phyloP scores from a whole-genome alignment of 2,113 vertebrate species.

The Menidia beryllina region DNA sequence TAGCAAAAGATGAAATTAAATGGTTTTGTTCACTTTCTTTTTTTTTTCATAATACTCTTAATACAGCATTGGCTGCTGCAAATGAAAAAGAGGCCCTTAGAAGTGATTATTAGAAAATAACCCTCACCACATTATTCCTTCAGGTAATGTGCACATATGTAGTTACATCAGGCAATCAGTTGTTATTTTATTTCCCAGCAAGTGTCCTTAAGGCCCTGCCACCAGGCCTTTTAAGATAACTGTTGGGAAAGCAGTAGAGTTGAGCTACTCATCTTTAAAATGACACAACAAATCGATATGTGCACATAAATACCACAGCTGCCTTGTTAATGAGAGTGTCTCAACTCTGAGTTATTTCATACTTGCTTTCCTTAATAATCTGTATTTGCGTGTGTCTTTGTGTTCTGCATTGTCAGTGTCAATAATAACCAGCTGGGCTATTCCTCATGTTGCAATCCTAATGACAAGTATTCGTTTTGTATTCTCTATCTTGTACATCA shows the following conservation, averaged over 20 bases:
- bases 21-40: background rate
- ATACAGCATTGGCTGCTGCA: too few relatives aligned
- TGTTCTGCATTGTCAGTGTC: background rate
- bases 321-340: constrained; percentile 11
- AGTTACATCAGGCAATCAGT: constrained; percentile 7
- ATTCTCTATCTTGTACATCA: too few relatives aligned
- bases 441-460: too few relatives aligned
- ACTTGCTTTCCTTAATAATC: background rate
- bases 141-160: background rate
- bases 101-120: background rate
- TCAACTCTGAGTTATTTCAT: background rate
- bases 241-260: constrained; percentile 43
- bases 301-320: constrained; percentile 17
- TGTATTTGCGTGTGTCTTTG: background rate
- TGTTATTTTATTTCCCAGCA: background rate
- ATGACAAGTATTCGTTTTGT: too few relatives aligned
- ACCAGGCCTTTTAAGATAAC: constrained; percentile 20
- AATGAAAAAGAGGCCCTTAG: background rate
- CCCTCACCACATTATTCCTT: background rate
- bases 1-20: too few relatives aligned
- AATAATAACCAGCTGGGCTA: background rate
- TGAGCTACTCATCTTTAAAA: constrained; percentile 43
- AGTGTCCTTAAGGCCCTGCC: constrained; percentile 20
- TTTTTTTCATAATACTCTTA: background rate
- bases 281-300: constrained; percentile 49